These are phyloP conservation scores for Biston betularia DNA, from an alignment of 2,888 invertebrate species.

Conservation along the genomic window DNA sequence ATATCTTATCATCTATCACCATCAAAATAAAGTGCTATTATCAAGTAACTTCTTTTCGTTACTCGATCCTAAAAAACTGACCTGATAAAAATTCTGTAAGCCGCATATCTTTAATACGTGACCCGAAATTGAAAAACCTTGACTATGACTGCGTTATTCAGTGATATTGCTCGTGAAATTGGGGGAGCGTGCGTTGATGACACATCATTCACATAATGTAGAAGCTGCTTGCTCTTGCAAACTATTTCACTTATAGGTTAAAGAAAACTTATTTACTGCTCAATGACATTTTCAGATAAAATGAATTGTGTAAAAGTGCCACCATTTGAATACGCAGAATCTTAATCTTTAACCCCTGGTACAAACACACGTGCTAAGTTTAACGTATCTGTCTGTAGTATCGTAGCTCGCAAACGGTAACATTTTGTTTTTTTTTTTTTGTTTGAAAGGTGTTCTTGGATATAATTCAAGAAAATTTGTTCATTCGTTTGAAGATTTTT, in stretches of 20 bases:
- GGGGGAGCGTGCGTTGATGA: constrained; percentile 47
- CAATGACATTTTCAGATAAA: background rate
- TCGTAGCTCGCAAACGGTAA: too few relatives aligned
- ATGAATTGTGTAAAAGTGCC: background rate
- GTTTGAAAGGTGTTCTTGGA: too few relatives aligned
- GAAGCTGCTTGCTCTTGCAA: constrained; percentile 37
- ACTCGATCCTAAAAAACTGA: background rate
- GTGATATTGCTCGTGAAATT: constrained; percentile 72
- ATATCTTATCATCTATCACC: background rate
- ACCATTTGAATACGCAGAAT: background rate
- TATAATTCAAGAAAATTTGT: too few relatives aligned
- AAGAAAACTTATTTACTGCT: constrained; percentile 10
- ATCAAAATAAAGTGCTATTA: too few relatives aligned
- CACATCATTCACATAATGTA: constrained; percentile 50
- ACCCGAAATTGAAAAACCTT: constrained; percentile 7
- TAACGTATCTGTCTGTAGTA: too few relatives aligned
- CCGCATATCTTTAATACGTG: background rate
- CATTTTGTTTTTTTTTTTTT: too few relatives aligned
- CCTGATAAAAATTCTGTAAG: background rate
- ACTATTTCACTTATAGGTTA: constrained; percentile 24
- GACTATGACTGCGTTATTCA: constrained; percentile 54
- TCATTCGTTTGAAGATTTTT: too few relatives aligned
- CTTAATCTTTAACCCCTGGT: too few relatives aligned
- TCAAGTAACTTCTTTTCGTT: background rate
- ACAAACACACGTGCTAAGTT: too few relatives aligned